These are phyloP conservation scores for Bibio marci DNA, from an alignment of 2,888 invertebrate species.

Conservation along the genomic window DNA sequence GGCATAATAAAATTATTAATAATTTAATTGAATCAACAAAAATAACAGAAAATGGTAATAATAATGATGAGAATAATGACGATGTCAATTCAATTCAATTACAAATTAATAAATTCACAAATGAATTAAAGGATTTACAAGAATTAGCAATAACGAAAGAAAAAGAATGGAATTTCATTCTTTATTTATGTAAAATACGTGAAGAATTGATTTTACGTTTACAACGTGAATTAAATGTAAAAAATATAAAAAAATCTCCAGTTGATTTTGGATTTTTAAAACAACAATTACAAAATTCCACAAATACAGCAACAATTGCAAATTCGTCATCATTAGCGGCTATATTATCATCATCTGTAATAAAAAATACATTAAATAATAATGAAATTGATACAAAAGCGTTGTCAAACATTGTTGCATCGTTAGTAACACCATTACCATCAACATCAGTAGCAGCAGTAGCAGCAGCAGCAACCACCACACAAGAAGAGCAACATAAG, in stretches of 20 bases:
- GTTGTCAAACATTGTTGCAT: neutral
- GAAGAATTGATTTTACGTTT: constrained; percentile 61
- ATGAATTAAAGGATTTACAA: constrained; percentile 51
- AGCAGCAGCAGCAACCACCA: constrained; percentile 2
- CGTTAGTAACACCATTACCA: neutral
- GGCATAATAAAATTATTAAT: too few relatives aligned
- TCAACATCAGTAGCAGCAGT: neutral
- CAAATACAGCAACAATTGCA: neutral
- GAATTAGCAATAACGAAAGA: constrained; percentile 66
- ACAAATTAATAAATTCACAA: constrained; percentile 44
- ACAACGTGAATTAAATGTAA: constrained; percentile 39
- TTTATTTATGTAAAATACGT: constrained; percentile 68
- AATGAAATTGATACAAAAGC: too few relatives aligned
- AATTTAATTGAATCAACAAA: too few relatives aligned
- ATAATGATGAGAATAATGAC: constrained; percentile 29
- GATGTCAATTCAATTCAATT: constrained; percentile 40
- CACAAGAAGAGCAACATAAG: neutral
- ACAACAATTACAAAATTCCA: neutral
- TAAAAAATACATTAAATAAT: too few relatives aligned
- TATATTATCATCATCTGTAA: neutral
- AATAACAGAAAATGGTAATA: too few relatives aligned
- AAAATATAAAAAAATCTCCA: constrained; percentile 16
- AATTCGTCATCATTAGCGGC: neutral
- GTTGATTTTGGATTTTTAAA: neutral
- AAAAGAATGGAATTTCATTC: constrained; percentile 69